Evolutionary conservation across 2,113 vertebrate species (phyloP), one percentile per base, ranked within the genome.

Genomic region (Anseranas semipalmata): DNA sequence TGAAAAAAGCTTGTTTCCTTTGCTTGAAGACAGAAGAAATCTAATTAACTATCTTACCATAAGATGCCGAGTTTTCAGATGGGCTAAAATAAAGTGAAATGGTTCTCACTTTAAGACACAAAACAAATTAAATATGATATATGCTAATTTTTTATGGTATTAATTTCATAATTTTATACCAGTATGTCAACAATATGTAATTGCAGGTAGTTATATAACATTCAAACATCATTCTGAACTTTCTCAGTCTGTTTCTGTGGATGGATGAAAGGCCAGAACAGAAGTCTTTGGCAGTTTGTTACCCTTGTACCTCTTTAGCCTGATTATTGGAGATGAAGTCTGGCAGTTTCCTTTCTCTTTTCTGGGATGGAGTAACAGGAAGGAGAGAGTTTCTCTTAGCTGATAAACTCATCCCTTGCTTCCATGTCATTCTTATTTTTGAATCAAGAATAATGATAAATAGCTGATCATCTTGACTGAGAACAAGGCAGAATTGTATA

Each of bases 51-150:
- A 24, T n/a, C 4, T 7, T 53, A 27, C 12, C 9, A 58, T 71
- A 43, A 67, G 27, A 35, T 7, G 5, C 4, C 2, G 79, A 33
- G 7, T n/a, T 89, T 83, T 83, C 30, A 91, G 43, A 37, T 60
- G 39, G 35, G 5, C 5, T 65, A 68, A 86, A 91, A 39, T 35
- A 55, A 63, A 16, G 6, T 21, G 22, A 41, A 60, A 50, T 7
- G 14, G 4, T 59, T 76, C 14, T 68, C 41, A 30, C 0, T 68
- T 35, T 35, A 17, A 55, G 6, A 13, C n/a, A 85, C 5, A 63
- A 7, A 10, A 43, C 9, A 55, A 45, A 76, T 7, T 35, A 45
- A 22, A 27, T 7, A 27, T 10, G 1, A 46, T 0, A 4, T 9
- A 1, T 18, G 12, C 7, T 41, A 55, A 56, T 60, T 65, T 73